These are phyloP conservation scores for Zaprionus inermis DNA, from an alignment of 1,140 invertebrate genomes.

Conservation along the genomic window DNA sequence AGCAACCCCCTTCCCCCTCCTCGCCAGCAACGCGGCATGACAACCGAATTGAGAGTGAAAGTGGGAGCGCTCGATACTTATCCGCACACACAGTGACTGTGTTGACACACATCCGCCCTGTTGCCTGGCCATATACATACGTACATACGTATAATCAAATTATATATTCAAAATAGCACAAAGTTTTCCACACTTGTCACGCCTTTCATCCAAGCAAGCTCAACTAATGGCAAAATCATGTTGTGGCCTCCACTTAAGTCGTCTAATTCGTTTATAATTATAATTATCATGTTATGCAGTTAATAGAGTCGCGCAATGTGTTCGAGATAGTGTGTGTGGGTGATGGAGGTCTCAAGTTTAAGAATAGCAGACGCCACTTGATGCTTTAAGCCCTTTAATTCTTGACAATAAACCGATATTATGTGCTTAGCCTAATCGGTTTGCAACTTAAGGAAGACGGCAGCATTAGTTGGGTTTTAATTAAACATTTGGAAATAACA, in stretches of 20 bases:
- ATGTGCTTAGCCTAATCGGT: not conserved
- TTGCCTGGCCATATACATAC: slow-evolving; percentile 28
- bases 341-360: slow-evolving; percentile 18
- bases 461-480: not conserved
- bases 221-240: slow-evolving; percentile 63
- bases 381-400: not conserved
- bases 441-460: not conserved
- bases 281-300: slow-evolving; percentile 66
- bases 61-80: slow-evolving; percentile 33
- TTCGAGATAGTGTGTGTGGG: slow-evolving; percentile 8
- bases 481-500: no score
- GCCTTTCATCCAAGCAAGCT: slow-evolving; percentile 19
- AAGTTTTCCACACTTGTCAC: slow-evolving; percentile 66
- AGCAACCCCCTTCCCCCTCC: not conserved
- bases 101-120: slow-evolving; percentile 54
- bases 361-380: not conserved
- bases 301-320: slow-evolving; percentile 24
- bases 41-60: slow-evolving; percentile 8
- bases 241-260: slow-evolving; percentile 37
- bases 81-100: slow-evolving; percentile 2
- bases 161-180: slow-evolving; percentile 66
- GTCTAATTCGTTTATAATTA: slow-evolving; percentile 54
- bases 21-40: not conserved
- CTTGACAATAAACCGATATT: not conserved
- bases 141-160: slow-evolving; percentile 63